Conservation (phyloP, 2,113 vertebrate species). For the Theristicus caerulescens region DNA sequence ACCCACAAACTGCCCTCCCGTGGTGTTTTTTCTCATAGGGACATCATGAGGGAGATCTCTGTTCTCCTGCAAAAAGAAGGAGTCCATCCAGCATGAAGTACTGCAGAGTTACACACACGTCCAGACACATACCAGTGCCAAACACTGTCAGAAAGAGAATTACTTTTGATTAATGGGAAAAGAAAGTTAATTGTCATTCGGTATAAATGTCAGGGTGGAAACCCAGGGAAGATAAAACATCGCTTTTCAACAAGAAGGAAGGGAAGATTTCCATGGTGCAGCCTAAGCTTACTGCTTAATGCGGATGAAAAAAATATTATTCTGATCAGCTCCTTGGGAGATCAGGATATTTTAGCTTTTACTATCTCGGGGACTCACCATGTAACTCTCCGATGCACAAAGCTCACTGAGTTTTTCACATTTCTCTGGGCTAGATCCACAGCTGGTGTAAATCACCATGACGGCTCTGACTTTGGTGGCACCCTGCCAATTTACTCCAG, state of each 20-base stretch:
- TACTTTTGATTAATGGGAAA: conserved; percentile 45
- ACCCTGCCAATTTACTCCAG: conserved; percentile 36
- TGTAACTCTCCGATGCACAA: neutral
- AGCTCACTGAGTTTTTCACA: neutral
- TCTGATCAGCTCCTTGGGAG: neutral
- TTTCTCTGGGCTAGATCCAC: neutral
- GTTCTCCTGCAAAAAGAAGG: neutral
- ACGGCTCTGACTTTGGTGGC: neutral
- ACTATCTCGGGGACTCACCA: neutral
- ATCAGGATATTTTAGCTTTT: conserved; percentile 7
- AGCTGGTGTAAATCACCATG: conserved; percentile 48
- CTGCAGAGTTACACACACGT: neutral
- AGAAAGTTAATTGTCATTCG: conserved; percentile 40
- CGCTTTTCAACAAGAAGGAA: neutral
- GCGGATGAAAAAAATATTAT: neutral
- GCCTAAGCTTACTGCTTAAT: neutral
- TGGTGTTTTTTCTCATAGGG: rapidly evolving
- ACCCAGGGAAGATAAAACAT: conserved; percentile 11
- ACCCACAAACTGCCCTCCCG: neutral
- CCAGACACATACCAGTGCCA: neutral
- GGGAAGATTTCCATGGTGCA: neutral
- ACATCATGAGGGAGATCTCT: neutral
- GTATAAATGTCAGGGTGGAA: conserved; percentile 37
- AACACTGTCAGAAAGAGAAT: neutral
- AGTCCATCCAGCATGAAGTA: neutral